Evolutionary conservation across 2,113 vertebrate species (phyloP).

Genomic region (Isurus oxyrinchus): DNA sequence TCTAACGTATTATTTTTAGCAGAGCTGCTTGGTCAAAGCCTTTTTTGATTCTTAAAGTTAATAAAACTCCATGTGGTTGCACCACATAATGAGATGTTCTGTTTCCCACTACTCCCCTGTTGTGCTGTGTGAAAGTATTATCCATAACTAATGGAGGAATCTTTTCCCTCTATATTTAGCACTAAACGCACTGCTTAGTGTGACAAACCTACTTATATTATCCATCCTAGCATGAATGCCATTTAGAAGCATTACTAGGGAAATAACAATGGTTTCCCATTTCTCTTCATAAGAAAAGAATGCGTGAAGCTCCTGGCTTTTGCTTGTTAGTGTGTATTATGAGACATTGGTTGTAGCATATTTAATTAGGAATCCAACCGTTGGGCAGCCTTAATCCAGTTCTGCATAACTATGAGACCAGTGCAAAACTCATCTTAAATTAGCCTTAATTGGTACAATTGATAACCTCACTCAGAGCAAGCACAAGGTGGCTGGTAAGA

Average conservation of each 20-base stretch:
- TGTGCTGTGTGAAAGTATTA: not conserved
- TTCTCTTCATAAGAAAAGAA: not conserved
- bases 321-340: not conserved
- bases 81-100: not conserved
- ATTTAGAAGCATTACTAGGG: not conserved
- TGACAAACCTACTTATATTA: not conserved
- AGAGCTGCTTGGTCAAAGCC: not conserved
- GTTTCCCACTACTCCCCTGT: not conserved
- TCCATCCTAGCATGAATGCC: not conserved
- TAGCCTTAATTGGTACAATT: not conserved
- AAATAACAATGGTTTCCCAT: not conserved
- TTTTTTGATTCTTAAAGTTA: not conserved
- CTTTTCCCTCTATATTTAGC: not conserved
- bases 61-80: not conserved
- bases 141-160: not conserved
- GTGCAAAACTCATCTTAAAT: not conserved
- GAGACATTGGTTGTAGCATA: not conserved
- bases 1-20: not conserved
- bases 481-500: not conserved
- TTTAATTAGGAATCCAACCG: not conserved
- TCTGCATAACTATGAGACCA: not conserved
- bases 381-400: not conserved
- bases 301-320: not conserved
- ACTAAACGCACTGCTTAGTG: not conserved
- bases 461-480: not conserved